These are phyloP conservation scores for Pseudanteris insignis DNA, from an alignment of 2,888 invertebrate species.

Conservation along the genomic window DNA sequence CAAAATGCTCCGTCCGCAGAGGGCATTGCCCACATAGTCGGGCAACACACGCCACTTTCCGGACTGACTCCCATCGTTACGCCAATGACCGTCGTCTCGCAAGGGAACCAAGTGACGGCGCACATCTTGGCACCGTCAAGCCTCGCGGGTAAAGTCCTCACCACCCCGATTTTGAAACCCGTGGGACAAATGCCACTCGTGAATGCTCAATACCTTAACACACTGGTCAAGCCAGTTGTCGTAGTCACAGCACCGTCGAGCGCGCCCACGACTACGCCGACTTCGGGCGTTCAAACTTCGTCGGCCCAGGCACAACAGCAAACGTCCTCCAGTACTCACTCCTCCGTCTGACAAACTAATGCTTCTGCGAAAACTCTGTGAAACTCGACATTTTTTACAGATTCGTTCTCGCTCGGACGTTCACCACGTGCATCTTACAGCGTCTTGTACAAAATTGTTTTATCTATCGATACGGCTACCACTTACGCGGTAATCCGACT, in stretches of 20 bases:
- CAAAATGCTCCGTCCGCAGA: slow-evolving; percentile 62
- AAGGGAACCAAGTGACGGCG: slow-evolving; percentile 68
- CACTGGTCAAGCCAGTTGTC: slow-evolving; percentile 76
- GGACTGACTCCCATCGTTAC: slow-evolving; percentile 73
- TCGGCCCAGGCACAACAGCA: slow-evolving; percentile 39
- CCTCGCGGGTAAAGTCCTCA: slow-evolving; percentile 74
- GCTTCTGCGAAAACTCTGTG: slow-evolving; percentile 54
- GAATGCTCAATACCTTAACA: slow-evolving; percentile 75
- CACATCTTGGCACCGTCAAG: slow-evolving; percentile 73
- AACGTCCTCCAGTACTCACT: slow-evolving; percentile 54
- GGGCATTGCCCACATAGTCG: slow-evolving; percentile 66
- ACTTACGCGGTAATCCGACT: neutral
- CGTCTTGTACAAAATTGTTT: slow-evolving; percentile 31
- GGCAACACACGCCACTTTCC: slow-evolving; percentile 61
- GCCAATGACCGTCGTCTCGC: slow-evolving; percentile 72
- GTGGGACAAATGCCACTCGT: slow-evolving; percentile 73
- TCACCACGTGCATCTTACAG: slow-evolving; percentile 16
- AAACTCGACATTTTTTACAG: slow-evolving; percentile 44
- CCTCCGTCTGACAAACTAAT: slow-evolving; percentile 62
- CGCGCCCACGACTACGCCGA: slow-evolving; percentile 54
- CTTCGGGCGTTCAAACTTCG: slow-evolving; percentile 44
- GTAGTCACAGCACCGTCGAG: slow-evolving; percentile 70
- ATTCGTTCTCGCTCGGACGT: slow-evolving; percentile 22
- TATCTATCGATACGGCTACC: slow-evolving; percentile 17
- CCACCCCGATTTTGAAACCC: slow-evolving; percentile 70